Evolutionary conservation across 2,888 invertebrate genomes (phyloP).

Genomic region (Antheraea yamamai): DNA sequence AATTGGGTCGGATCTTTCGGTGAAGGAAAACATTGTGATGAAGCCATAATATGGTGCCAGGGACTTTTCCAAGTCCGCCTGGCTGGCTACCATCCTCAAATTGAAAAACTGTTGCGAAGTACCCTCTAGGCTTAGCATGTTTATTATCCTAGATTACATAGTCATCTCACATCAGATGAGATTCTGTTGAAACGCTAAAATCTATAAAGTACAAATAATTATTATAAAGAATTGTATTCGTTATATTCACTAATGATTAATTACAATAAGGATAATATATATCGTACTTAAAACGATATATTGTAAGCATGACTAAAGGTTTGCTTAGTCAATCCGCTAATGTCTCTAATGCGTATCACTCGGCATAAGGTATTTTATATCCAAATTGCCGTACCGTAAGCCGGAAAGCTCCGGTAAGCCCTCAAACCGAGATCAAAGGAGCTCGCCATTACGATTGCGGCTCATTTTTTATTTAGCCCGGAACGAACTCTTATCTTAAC

Average conservation of each 20-base stretch:
- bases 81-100: too few species aligned
- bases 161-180: too few species aligned
- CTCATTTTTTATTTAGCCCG: slow-evolving; percentile 80
- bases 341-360: slow-evolving; percentile 72
- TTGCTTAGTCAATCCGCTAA: slow-evolving; percentile 68
- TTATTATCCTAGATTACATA: too few species aligned
- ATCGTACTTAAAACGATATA: slow-evolving; percentile 2
- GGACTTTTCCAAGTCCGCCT: too few species aligned
- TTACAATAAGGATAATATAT: too few species aligned
- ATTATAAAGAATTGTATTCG: background rate
- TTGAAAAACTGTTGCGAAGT: too few species aligned
- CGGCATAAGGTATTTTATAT: slow-evolving; percentile 74
- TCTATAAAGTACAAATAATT: background rate
- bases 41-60: too few species aligned
- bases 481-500: slow-evolving; percentile 76
- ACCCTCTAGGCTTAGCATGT: too few species aligned
- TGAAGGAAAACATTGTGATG: too few species aligned
- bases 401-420: slow-evolving; percentile 75
- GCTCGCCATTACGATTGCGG: slow-evolving; percentile 78
- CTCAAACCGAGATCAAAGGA: slow-evolving; percentile 80
- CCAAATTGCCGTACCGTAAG: slow-evolving; percentile 73
- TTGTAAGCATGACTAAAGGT: slow-evolving; percentile 23
- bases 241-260: too few species aligned
- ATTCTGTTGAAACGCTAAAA: too few species aligned
- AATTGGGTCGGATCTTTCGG: too few species aligned